Conservation (phyloP, 2,113 vertebrate genomes). For the Aegithalos caudatus region DNA sequence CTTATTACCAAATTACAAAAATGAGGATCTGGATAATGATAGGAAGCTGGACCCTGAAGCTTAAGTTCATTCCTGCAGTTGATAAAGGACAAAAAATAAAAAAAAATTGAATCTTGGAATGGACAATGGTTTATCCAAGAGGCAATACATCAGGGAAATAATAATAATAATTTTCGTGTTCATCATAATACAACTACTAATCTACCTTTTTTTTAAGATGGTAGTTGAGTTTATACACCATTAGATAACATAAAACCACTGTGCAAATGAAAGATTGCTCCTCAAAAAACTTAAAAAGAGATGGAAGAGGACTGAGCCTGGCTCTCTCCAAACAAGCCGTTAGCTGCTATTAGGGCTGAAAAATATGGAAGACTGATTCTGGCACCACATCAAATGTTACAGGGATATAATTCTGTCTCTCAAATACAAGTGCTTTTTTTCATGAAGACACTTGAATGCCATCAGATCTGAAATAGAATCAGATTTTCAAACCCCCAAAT, state of each 20-base stretch:
- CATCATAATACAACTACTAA: neutral
- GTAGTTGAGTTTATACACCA: neutral
- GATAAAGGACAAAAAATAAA: neutral
- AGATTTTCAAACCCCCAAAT: neutral
- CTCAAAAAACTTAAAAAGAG: neutral
- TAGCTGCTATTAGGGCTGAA: neutral
- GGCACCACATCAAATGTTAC: neutral
- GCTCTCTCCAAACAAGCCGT: neutral
- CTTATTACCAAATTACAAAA: neutral
- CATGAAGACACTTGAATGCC: neutral
- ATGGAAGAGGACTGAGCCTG: neutral
- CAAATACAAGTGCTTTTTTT: neutral
- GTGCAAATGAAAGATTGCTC: neutral
- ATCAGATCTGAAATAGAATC: neutral
- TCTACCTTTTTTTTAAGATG: neutral
- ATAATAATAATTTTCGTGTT: neutral
- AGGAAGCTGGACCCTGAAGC: neutral
- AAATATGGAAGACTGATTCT: neutral
- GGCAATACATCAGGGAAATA: neutral
- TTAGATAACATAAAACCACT: neutral
- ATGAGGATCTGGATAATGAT: neutral
- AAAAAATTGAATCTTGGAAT: neutral
- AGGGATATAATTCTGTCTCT: neutral
- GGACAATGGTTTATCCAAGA: neutral
- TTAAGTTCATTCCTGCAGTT: neutral